These are phyloP conservation scores for Leptinotarsa undecemlineata DNA, from an alignment of 1,140 invertebrate genomes.

Conservation along the genomic window DNA sequence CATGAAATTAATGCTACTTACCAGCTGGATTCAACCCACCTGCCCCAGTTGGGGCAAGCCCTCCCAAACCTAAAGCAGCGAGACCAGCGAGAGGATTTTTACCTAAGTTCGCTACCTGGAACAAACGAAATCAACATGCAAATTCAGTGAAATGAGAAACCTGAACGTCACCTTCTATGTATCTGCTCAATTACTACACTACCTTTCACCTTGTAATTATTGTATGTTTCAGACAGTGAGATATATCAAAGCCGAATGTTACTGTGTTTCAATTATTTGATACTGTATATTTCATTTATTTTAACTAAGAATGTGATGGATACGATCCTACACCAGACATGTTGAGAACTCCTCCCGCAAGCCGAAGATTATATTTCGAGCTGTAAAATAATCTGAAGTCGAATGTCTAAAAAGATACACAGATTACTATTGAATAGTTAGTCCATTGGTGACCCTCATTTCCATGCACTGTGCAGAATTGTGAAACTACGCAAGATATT, in stretches of 20 bases:
- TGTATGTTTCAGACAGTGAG: not conserved
- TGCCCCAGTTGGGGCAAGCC: slow-evolving; percentile 77
- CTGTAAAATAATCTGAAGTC: too few species aligned
- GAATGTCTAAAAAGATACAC: too few species aligned
- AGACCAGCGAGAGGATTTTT: slow-evolving; percentile 85
- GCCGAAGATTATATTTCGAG: too few species aligned
- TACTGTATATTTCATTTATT: too few species aligned
- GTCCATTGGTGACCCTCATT: slow-evolving; percentile 42
- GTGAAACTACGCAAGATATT: not conserved
- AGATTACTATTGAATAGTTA: slow-evolving; percentile 23
- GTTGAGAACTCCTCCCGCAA: too few species aligned
- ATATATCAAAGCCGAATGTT: too few species aligned
- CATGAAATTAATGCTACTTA: slow-evolving; percentile 53
- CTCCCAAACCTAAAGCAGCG: slow-evolving; percentile 81
- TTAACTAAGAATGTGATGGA: too few species aligned
- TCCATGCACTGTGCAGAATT: slow-evolving; percentile 33
- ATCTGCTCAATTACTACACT: slow-evolving; percentile 41
- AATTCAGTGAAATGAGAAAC: not conserved
- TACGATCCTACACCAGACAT: too few species aligned
- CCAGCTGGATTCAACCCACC: slow-evolving; percentile 87
- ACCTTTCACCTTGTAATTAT: slow-evolving; percentile 20
- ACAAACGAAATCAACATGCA: slow-evolving; percentile 41
- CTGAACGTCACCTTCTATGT: not conserved
- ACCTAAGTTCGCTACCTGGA: slow-evolving; percentile 80
- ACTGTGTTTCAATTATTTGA: too few species aligned